These are phyloP conservation scores for Actenoides lindsayi DNA, from an alignment of 2,113 vertebrate species.

Conservation along the genomic window DNA sequence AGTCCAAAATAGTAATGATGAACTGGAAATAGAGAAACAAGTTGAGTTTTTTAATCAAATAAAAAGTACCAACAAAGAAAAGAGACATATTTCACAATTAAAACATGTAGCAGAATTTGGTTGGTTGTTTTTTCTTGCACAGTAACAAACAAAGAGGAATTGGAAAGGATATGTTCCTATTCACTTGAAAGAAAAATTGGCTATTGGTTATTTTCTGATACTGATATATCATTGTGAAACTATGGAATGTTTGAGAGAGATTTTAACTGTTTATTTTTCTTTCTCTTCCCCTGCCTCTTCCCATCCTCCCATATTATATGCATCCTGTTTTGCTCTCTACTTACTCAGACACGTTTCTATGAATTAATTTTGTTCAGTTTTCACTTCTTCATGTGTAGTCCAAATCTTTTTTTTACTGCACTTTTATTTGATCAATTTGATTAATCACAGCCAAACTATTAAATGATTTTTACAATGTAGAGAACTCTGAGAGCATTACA, in stretches of 20 bases:
- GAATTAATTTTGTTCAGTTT: background rate
- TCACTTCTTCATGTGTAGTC: background rate
- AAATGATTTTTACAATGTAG: background rate
- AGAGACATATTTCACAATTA: background rate
- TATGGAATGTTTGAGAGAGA: background rate
- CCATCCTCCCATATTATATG: background rate
- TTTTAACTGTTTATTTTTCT: background rate
- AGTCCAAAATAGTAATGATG: background rate
- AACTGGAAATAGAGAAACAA: background rate
- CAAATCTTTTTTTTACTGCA: background rate
- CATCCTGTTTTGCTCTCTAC: background rate
- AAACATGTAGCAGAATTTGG: rapidly evolving
- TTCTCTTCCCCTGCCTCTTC: background rate
- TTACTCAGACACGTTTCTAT: background rate
- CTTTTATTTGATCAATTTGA: background rate
- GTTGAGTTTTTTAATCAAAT: background rate
- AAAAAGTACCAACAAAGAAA: background rate
- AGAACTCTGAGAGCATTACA: background rate
- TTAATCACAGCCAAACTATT: background rate
- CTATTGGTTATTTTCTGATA: background rate
- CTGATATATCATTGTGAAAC: background rate
- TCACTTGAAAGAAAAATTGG: background rate
- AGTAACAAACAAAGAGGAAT: background rate
- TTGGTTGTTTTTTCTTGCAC: too few relatives aligned
- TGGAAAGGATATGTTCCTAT: background rate